These are phyloP conservation scores for Vicugna pacos DNA, from an alignment of 2,113 vertebrate species.

Conservation along the genomic window DNA sequence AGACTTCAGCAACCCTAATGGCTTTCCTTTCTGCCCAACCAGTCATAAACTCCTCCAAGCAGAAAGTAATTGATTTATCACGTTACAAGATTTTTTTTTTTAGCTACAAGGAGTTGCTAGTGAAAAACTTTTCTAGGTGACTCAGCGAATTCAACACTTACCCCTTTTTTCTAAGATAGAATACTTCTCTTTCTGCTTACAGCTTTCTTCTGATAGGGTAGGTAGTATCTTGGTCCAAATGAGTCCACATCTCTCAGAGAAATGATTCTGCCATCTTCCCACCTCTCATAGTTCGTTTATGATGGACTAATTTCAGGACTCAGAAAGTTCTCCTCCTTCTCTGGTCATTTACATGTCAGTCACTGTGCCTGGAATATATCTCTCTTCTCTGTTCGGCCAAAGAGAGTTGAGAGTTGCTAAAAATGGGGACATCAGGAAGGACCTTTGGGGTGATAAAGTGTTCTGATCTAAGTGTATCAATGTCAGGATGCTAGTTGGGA, in stretches of 20 bases:
- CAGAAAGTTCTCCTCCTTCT: neutral
- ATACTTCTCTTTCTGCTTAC: neutral
- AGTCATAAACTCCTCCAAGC: conserved; percentile 23
- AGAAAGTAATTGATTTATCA: conserved; percentile 5
- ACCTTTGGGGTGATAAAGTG: neutral
- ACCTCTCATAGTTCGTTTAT: neutral
- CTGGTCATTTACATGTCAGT: neutral
- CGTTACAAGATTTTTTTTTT: neutral
- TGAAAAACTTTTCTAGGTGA: conserved; percentile 20
- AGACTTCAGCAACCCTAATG: neutral
- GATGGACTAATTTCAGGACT: neutral
- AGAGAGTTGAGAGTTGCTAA: neutral
- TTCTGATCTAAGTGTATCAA: neutral
- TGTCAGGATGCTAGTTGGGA: neutral
- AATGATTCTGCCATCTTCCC: neutral
- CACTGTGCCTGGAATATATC: neutral
- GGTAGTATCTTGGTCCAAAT: neutral
- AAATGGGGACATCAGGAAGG: neutral
- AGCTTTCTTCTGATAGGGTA: neutral
- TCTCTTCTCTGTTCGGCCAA: neutral
- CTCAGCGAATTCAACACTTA: neutral
- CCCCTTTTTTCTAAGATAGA: neutral
- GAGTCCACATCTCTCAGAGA: neutral
- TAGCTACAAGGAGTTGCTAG: conserved; percentile 2
- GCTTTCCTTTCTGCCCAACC: neutral